These are phyloP conservation scores for Myopa tessellatipennis DNA, from an alignment of 2,888 invertebrate species.

Conservation along the genomic window DNA sequence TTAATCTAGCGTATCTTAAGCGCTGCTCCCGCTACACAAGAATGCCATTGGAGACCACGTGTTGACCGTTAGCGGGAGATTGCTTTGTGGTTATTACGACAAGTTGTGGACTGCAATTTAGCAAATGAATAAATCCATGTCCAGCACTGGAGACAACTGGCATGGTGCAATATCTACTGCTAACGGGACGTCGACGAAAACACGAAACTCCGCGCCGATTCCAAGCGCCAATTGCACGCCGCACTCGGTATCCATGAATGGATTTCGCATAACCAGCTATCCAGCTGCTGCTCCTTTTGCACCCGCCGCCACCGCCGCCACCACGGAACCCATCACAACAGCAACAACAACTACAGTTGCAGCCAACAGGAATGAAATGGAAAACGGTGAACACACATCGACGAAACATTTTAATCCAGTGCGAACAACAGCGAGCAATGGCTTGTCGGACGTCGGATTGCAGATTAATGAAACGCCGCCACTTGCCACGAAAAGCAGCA, in stretches of 20 bases:
- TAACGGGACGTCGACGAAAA: slow-evolving; percentile 43
- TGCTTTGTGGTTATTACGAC: slow-evolving; percentile 22
- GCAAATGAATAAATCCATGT: slow-evolving; percentile 38
- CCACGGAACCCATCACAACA: slow-evolving; percentile 36
- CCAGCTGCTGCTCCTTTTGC: slow-evolving; percentile 52
- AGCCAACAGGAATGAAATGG: slow-evolving; percentile 45
- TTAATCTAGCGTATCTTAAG: background rate
- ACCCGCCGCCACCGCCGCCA: slow-evolving; percentile 42
- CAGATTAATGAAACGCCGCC: slow-evolving; percentile 58
- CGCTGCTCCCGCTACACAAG: background rate
- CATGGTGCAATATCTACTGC: slow-evolving; percentile 50
- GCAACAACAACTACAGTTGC: slow-evolving; percentile 45
- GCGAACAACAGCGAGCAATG: slow-evolving; percentile 35
- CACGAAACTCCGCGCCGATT: slow-evolving; percentile 33
- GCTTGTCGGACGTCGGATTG: slow-evolving; percentile 49
- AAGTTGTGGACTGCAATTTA: slow-evolving; percentile 41
- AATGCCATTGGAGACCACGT: slow-evolving; percentile 25
- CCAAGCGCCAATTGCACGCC: slow-evolving; percentile 39
- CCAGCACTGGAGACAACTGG: background rate
- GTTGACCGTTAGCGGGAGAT: slow-evolving; percentile 23
- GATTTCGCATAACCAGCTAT: slow-evolving; percentile 61
- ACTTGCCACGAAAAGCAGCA: slow-evolving; percentile 47
- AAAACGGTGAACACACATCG: slow-evolving; percentile 46
- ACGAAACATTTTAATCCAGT: slow-evolving; percentile 45
- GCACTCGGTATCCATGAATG: slow-evolving; percentile 56